Evolutionary conservation across 2,888 invertebrate genomes (phyloP), one percentile per base, ranked within the genome.

Genomic region (Rhagonycha fulva): DNA sequence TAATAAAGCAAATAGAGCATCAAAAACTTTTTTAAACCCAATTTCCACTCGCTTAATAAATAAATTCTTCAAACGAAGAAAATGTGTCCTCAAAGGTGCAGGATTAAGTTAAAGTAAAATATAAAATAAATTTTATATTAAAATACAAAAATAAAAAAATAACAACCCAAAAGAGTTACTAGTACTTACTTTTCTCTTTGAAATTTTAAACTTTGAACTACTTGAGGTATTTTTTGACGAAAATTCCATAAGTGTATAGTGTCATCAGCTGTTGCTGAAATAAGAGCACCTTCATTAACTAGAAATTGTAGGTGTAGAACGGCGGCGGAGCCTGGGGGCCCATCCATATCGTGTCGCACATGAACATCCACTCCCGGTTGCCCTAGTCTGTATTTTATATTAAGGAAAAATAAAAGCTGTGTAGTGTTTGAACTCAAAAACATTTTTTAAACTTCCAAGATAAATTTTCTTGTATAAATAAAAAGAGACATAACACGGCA

Each of bases 201-300:
- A 89, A 99, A 98, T 90, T 98, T 98, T 87, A 99, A 93, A 83
- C 97, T 96, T 90, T 99, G 98, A 82, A 98, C 95, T 84, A 99
- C 93, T 90, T 96, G 97, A 76, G 98, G 97, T 82, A 92, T 93
- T 90, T 96, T 97, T 92, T 98, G 95, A 84, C 97, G 91, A 90
- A 98, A 96, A 90, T 96, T 98, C 99, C 99, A 99, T 83, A 99
- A 92, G 89, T 99, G 98, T 77, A 99, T 89, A 84, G 94, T 95
- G 89, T 99, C 98, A 89, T 99, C 99, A 11, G 97, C 95, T 80
- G 98, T 98, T 83, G 96, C 96, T 70, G 98, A 96, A 83, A 99
- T 94, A 82, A 99, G 91, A 75, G 96, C 96, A 74, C 99, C 99
- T 90, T 99, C 99, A 90, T 99, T 99, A 86, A 98, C 91, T 83